Percentiles rank a stretch among this genome's conserved stretches.
These are phyloP conservation scores for Lumbricus terrestris DNA, from an alignment of 2,888 invertebrate genomes.

Conservation along the genomic window DNA sequence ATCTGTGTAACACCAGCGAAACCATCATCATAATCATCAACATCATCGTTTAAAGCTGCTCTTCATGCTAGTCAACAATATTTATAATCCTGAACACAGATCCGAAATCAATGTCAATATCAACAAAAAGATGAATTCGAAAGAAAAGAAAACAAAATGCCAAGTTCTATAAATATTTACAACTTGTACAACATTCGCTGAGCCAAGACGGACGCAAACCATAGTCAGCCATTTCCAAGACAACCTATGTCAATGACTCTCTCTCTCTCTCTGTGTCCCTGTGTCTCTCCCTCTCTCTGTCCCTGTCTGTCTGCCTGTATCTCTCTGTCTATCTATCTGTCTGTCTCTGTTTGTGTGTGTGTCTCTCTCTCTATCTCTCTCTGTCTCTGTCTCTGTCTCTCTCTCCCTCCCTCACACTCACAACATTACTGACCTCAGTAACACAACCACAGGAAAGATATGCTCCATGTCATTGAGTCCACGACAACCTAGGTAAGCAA, in stretches of 20 bases:
- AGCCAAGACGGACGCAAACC: not conserved
- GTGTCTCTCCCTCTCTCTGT: no score
- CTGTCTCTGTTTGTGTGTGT: no score
- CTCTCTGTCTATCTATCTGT: no score
- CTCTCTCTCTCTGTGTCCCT: no score
- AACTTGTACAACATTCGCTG: not conserved
- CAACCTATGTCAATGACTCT: not conserved
- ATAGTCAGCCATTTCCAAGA: not conserved
- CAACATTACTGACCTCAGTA: not conserved
- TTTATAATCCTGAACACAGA: conserved; percentile 3
- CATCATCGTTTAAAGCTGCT: not conserved
- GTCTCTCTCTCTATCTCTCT: no score
- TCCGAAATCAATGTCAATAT: not conserved
- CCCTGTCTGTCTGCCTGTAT: no score
- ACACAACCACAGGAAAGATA: not conserved
- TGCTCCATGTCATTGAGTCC: not conserved
- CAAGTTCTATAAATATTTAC: conserved; percentile 3
- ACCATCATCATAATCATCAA: no score
- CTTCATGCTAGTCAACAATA: not conserved
- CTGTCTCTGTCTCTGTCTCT: no score
- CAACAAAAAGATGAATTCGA: not conserved
- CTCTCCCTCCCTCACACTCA: not conserved
- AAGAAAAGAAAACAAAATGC: not conserved
- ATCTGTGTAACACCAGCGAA: not conserved
- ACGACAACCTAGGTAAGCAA: not conserved